A percentile compares a stretch with the other conserved stretches of the same genome.
Evolutionary conservation across 2,797 vertebrate species (phyloP).

Genomic region (Manis pentadactyla): DNA sequence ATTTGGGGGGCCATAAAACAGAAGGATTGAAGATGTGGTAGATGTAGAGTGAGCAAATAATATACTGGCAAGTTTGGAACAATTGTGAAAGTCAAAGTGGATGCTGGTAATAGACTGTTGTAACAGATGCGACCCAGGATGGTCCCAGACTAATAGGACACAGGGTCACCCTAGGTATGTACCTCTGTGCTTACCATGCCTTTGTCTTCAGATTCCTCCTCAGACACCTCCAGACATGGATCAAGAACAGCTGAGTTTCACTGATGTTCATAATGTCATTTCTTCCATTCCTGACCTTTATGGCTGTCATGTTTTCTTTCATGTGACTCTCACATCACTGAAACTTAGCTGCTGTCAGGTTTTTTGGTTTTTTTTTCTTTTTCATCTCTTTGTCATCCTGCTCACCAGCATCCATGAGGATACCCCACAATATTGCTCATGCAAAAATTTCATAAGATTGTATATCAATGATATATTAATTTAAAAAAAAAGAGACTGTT

Average conservation of each 20-base stretch:
- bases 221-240: not conserved
- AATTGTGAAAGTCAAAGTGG: not conserved
- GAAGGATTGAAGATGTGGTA: not conserved
- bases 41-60: not conserved
- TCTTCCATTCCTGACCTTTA: not conserved
- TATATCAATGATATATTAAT: too few species aligned
- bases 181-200: not conserved
- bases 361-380: not conserved
- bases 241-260: not conserved
- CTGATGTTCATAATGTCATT: not conserved
- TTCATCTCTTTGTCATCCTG: not conserved
- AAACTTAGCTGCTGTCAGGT: not conserved
- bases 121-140: not conserved
- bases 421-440: not conserved
- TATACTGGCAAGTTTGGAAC: not conserved
- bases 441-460: too few species aligned
- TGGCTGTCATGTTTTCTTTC: not conserved
- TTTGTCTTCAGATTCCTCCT: not conserved
- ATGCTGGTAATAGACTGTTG: not conserved
- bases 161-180: not conserved
- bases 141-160: not conserved
- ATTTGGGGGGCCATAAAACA: not conserved
- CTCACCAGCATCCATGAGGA: not conserved
- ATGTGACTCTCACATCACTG: not conserved
- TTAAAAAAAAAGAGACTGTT: not conserved